Evolutionary conservation across 2,797 vertebrate genomes (phyloP).

Genomic region (Distichodus sexfasciatus): DNA sequence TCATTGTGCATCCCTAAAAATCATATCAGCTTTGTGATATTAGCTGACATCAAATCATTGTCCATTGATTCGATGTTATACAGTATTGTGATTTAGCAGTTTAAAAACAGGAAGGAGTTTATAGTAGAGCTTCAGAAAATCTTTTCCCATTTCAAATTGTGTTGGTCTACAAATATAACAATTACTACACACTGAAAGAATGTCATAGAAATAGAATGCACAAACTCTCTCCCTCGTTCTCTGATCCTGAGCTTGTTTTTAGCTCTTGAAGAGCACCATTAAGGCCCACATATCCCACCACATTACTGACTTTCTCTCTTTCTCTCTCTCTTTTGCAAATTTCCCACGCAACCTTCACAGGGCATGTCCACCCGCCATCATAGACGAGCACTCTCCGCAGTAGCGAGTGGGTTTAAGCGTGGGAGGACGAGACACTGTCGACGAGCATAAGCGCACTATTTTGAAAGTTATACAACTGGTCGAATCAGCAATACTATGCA

Average conservation of each 20-base stretch:
- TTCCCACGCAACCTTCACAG: conserved; percentile 17
- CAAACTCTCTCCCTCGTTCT: too few species aligned
- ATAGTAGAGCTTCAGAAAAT: too few species aligned
- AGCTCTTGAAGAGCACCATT: neutral
- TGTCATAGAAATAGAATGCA: too few species aligned
- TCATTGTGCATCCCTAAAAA: too few species aligned
- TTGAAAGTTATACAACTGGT: conserved; percentile 35
- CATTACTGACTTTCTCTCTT: neutral
- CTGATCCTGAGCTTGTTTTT: neutral
- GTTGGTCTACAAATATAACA: too few species aligned
- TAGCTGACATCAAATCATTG: too few species aligned
- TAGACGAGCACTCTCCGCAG: neutral
- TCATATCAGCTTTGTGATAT: too few species aligned
- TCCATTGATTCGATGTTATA: too few species aligned
- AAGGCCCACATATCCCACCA: neutral
- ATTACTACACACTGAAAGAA: too few species aligned
- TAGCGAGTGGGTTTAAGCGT: conserved; percentile 23
- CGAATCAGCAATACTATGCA: conserved; percentile 28
- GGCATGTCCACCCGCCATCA: conserved; percentile 10
- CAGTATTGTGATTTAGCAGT: too few species aligned
- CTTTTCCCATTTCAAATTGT: too few species aligned
- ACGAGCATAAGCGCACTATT: conserved; percentile 23
- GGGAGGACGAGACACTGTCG: conserved; percentile 29
- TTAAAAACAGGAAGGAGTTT: too few species aligned
- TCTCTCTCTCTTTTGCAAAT: neutral